Evolutionary conservation across 2,797 vertebrate species (phyloP), one percentile per base, ranked within the genome.

Genomic region (Tragelaphus oryx): DNA sequence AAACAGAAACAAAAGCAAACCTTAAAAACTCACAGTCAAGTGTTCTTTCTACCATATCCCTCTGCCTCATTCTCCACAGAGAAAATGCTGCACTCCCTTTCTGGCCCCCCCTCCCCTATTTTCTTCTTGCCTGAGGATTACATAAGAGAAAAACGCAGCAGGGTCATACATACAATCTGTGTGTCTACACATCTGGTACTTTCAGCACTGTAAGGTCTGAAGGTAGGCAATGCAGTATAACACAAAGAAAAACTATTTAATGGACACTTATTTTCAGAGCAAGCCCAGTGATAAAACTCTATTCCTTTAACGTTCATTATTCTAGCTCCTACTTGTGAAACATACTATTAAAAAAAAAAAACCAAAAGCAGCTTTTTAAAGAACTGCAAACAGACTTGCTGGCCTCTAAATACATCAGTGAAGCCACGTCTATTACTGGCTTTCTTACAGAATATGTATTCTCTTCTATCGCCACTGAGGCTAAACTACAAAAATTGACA

Each of bases 391-490:
- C 37, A 95, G 59, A 65, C 50, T 91, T 96, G 87, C 90, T 95
- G 85, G 46, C 52, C 82, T 96, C 55, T 78, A 83, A 93, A 75
- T 79, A 93, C 81, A 88, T 74, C 74, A 86, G 33, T 83, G 87
- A 95, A 96, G 94, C 92, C 95, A 93, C 55, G 59, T 79, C 74
- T 97, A 71, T 50, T 55, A 88, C 22, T 71, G 50, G 41, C 14
- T 95, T 94, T 93, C 46, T 90, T 81, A 93, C 76, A 95, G 97
- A 97, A 95, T 65, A 93, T 60, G 68, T 93, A 93, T 95, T 93
- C 3, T 44, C 71, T 86, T 96, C 86, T 80, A 91, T 24, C 88
- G 13, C 26, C 44, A 78, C 13, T 33, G 59, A 89, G 48, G 48
- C 30, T 65, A 87, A 65, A 30, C 48, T 84, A 57, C 37, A 97